A percentile compares a stretch with the other conserved stretches of the same genome.
These are phyloP conservation scores for Pempheris klunzingeri DNA, from an alignment of 2,797 vertebrate species.

Conservation along the genomic window DNA sequence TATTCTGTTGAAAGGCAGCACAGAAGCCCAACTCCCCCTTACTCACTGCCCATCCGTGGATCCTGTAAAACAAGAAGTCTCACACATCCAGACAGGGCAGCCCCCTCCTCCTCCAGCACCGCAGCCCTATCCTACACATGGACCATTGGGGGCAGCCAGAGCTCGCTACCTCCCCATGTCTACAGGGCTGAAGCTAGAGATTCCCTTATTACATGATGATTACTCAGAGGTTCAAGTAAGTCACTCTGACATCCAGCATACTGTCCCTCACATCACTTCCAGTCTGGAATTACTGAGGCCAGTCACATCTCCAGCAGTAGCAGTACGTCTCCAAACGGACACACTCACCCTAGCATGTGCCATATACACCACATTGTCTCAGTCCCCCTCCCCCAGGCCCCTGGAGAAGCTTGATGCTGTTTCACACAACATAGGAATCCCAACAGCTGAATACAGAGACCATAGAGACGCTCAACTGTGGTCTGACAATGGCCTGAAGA, in stretches of 20 bases:
- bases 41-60: slow-evolving; percentile 36
- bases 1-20: slow-evolving; percentile 60
- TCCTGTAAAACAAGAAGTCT: slow-evolving; percentile 50
- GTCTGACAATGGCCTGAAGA: slow-evolving; percentile 80
- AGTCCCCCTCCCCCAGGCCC: slow-evolving; percentile 86
- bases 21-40: slow-evolving; percentile 56
- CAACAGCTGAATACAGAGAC: slow-evolving; percentile 81
- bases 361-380: slow-evolving; percentile 95
- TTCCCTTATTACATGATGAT: slow-evolving; percentile 74
- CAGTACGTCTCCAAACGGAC: slow-evolving; percentile 92
- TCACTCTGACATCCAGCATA: slow-evolving; percentile 54
- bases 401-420: slow-evolving; percentile 79
- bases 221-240: slow-evolving; percentile 56
- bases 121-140: slow-evolving; percentile 78
- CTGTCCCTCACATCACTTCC: slow-evolving; percentile 78
- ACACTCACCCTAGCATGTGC: slow-evolving; percentile 89
- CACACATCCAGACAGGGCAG: slow-evolving; percentile 51
- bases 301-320: slow-evolving; percentile 87
- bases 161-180: slow-evolving; percentile 91
- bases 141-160: slow-evolving; percentile 88
- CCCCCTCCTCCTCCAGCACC: slow-evolving; percentile 79
- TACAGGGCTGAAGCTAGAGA: slow-evolving; percentile 90
- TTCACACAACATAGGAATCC: slow-evolving; percentile 80
- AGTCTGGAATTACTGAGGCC: slow-evolving; percentile 84
- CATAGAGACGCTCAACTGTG: slow-evolving; percentile 77